phyloP scores from a whole-genome alignment of 2,888 invertebrate species.

The Cylloceria caligata region DNA sequence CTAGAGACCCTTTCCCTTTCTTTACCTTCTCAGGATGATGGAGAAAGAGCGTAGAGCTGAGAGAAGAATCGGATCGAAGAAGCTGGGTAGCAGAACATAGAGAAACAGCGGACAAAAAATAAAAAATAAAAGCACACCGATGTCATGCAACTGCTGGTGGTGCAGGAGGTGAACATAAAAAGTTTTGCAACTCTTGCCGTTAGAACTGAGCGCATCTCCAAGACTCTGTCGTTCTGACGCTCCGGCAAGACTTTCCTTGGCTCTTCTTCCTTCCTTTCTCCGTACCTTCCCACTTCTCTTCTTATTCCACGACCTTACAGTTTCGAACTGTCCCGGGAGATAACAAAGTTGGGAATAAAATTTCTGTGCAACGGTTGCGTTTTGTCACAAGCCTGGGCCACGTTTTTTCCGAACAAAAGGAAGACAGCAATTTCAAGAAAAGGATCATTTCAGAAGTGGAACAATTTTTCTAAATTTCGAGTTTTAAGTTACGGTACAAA shows the following conservation, averaged over 20 bases:
- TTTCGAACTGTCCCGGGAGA: conserved; percentile 60
- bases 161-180: conserved; percentile 57
- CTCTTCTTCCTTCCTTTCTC: conserved; percentile 30
- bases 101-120: conserved; percentile 28
- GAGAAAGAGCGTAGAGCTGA: conserved; percentile 19
- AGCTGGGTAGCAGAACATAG: conserved; percentile 10
- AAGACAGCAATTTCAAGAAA: conserved; percentile 21
- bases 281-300: conserved; percentile 27
- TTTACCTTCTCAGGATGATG: background rate
- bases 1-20: conserved; percentile 1
- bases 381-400: conserved; percentile 28
- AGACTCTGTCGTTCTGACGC: conserved; percentile 45
- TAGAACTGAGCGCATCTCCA: conserved; percentile 43
- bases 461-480: conserved; percentile 28
- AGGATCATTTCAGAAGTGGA: conserved; percentile 25
- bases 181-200: conserved; percentile 58
- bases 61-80: conserved; percentile 38
- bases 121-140: conserved; percentile 28
- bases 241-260: conserved; percentile 22
- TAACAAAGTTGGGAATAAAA: conserved; percentile 60
- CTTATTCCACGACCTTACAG: conserved; percentile 40
- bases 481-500: conserved; percentile 14
- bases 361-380: conserved; percentile 27
- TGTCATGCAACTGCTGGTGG: conserved; percentile 54
- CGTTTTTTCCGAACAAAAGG: conserved; percentile 22